phyloP scores from a whole-genome alignment of 2,113 vertebrate species.

The Nothoprocta pentlandii region DNA sequence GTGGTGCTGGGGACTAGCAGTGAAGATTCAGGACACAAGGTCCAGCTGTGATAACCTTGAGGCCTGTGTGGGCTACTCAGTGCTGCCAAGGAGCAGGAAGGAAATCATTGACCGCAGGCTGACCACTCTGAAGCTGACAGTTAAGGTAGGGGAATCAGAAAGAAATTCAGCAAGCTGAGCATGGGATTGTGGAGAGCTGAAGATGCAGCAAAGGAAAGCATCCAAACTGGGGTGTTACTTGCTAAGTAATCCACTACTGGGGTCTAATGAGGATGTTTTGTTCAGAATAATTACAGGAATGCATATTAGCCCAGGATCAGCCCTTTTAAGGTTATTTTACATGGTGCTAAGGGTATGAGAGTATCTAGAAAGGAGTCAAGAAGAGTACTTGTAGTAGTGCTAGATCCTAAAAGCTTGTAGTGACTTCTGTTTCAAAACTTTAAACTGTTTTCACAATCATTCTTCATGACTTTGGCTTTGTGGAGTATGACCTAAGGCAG shows the following conservation, averaged over 20 bases:
- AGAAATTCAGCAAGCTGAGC: not conserved
- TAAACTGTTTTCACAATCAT: not conserved
- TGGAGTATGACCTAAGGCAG: not conserved
- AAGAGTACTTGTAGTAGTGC: not conserved
- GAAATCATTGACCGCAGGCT: not conserved
- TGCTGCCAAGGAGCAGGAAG: not conserved
- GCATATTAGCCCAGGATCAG: not conserved
- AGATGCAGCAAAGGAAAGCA: not conserved
- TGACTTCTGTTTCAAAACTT: not conserved
- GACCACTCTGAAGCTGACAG: not conserved
- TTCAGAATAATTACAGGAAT: not conserved
- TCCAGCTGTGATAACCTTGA: not conserved
- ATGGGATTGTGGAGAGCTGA: not conserved
- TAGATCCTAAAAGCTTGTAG: not conserved
- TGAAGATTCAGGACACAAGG: not conserved
- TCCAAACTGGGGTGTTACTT: accelerated
- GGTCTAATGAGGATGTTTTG: not conserved
- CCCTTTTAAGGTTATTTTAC: not conserved
- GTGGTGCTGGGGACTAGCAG: not conserved
- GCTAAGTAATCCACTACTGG: not conserved
- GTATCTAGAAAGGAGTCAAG: not conserved
- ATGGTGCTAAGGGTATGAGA: not conserved
- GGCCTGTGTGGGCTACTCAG: not conserved
- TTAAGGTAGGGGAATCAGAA: not conserved
- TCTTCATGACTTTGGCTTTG: not conserved